Evolutionary conservation across 2,797 vertebrate genomes (phyloP).

Genomic region (Phoeniculus purpureus): DNA sequence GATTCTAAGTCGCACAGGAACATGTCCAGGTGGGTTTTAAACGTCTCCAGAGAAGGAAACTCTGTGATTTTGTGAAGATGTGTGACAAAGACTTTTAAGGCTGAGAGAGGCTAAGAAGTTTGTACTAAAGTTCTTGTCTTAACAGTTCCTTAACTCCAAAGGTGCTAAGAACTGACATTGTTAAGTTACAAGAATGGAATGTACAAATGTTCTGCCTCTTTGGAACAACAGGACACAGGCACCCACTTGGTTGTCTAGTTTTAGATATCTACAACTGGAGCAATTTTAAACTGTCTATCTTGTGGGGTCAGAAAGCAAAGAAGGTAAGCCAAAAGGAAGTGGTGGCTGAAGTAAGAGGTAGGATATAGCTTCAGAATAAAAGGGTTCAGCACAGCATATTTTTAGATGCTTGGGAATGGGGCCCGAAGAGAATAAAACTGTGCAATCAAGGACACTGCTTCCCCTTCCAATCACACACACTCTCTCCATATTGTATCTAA

Average conservation of each 20-base stretch:
- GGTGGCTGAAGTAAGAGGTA: slow-evolving; percentile 53
- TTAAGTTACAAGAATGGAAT: slow-evolving; percentile 35
- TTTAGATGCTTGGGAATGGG: slow-evolving; percentile 67
- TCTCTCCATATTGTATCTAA: slow-evolving; percentile 55
- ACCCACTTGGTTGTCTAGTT: background rate
- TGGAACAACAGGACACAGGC: slow-evolving; percentile 18
- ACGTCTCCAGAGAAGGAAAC: too few relatives aligned
- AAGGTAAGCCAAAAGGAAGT: slow-evolving; percentile 59
- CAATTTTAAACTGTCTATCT: background rate
- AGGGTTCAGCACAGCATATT: slow-evolving; percentile 39
- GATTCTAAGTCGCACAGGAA: too few relatives aligned
- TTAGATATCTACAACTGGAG: background rate
- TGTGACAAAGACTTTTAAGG: background rate
- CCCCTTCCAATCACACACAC: too few relatives aligned
- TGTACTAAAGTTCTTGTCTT: background rate
- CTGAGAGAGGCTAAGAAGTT: background rate
- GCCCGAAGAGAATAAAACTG: slow-evolving; percentile 42
- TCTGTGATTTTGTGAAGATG: background rate
- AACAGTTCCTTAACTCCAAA: slow-evolving; percentile 4
- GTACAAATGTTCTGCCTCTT: slow-evolving; percentile 5
- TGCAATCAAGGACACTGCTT: slow-evolving; percentile 65
- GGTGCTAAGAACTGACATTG: slow-evolving; percentile 10
- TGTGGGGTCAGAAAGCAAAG: background rate
- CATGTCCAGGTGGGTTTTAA: too few relatives aligned
- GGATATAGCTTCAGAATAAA: slow-evolving; percentile 61